These are phyloP conservation scores for Micrastur ruficollis DNA, from an alignment of 2,797 vertebrate genomes.

Conservation along the genomic window DNA sequence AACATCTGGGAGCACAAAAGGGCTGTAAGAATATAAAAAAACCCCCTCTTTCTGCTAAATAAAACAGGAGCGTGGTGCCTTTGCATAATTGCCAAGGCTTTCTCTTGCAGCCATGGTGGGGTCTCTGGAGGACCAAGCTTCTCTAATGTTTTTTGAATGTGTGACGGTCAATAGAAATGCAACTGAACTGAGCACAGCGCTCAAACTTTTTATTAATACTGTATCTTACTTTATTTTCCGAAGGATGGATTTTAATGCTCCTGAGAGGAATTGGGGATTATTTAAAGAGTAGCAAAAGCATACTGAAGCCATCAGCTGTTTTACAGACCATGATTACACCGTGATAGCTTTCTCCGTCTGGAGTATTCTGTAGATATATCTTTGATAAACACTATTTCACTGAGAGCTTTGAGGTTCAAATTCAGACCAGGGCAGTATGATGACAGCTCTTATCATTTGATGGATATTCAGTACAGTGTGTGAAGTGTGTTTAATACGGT, in stretches of 20 bases:
- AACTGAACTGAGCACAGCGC: neutral
- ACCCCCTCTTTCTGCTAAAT: constrained; percentile 24
- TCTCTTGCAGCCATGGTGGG: neutral
- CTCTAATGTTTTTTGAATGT: constrained; percentile 45
- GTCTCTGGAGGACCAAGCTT: constrained; percentile 25
- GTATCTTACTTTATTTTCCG: constrained; percentile 40
- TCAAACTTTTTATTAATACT: constrained; percentile 19
- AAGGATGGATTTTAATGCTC: neutral
- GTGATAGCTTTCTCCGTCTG: neutral
- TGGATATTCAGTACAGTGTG: constrained; percentile 15
- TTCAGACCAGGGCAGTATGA: neutral
- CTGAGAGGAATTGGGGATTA: constrained; percentile 7
- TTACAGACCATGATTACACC: neutral
- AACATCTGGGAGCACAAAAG: constrained; percentile 88
- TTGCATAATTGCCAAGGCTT: constrained; percentile 34
- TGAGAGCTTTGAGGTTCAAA: constrained; percentile 13
- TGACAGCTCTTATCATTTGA: constrained; percentile 38
- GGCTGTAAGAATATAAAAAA: constrained; percentile 37
- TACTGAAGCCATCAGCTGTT: constrained; percentile 48
- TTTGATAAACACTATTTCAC: neutral
- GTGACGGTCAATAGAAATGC: constrained; percentile 8
- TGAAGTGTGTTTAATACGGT: constrained; percentile 10
- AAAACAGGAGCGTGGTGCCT: constrained; percentile 51
- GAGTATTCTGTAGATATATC: constrained; percentile 8
- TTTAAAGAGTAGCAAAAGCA: constrained; percentile 44